Base-by-base conservation (phyloP, 2,888 invertebrate species). In the Microchrysa polita region DNA sequence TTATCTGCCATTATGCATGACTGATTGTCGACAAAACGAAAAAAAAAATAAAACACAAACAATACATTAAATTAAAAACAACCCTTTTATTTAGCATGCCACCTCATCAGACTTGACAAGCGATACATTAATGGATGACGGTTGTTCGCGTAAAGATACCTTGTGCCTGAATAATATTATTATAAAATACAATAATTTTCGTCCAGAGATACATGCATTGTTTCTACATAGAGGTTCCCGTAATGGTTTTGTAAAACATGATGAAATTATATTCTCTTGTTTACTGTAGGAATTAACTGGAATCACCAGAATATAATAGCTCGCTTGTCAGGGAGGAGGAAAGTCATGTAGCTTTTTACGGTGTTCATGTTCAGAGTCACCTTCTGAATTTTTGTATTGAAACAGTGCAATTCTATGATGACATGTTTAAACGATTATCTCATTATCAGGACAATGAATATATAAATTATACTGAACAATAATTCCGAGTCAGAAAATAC, bases 1-100 rank as follows among this genome's bases (percentile, higher is more conserved):
- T 48, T 48, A 48, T 48, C 48, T 48, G 48, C 48, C 48, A 48
- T 48, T 48, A 48, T 48, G 48, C 48, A 48, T 48, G 48, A 48
- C 10, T 10, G 12, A n/a, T 48, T n/a, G 48, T 48, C 16, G 48
- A n/a, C 14, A 48, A 10, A 48, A 48, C 4, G 4, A n/a, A 48
- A 12, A 48, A 34, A 5, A 5, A 34, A 34, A 34, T 5, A 2
- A 57, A 57, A n/a, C n/a, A n/a, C n/a, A n/a, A n/a, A n/a, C n/a
- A n/a, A n/a, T n/a, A n/a, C n/a, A n/a, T n/a, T n/a, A n/a, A n/a
- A n/a, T n/a, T n/a, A n/a, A n/a, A n/a, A n/a, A n/a, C n/a, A n/a
- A n/a, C n/a, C 20, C 18, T 16, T 57, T 1, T 18, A 57, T 57
- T n/a, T 20, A 55, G 18, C 55, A 55, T 55, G 20, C 18, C 22